Base-by-base conservation (phyloP, 2,888 invertebrate species). In the Eledona agricola region DNA sequence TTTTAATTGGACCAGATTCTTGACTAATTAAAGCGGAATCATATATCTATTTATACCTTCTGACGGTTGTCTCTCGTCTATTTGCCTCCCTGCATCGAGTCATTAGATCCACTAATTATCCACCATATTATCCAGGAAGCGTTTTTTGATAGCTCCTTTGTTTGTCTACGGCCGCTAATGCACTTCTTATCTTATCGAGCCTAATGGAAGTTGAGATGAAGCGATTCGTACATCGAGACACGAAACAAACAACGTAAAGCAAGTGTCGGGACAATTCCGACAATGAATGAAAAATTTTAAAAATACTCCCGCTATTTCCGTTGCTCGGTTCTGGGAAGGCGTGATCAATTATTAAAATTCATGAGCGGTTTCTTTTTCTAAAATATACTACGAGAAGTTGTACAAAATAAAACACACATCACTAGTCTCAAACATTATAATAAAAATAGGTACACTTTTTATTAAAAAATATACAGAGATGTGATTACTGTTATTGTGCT, bases 21-120 rank as follows among this genome's bases (percentile, higher is more conserved):
- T 15, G 1, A 19, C 35, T 46, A 46, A 46, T 46, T 46, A 35
- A 34, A 16, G 17, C 16, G 19, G 35, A 46, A 22, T 32, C 37
- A 23, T 29, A 20, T 22, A 35, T 12, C 49, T 49, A 49, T 49
- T 29, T 49, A 19, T 35, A 23, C 23, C 12, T 43, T 12, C 13
- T 12, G 22, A 5, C 34, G 43, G 28, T 43, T 43, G 51, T 16
- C 29, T 34, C 51, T 25, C 17, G 51, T 51, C 51, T 40, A n/a
- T 22, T 28, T 25, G 23, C 37, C 31, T 16, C 29, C 38, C 38
- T 7, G 15, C 29, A 15, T 38, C n/a, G n/a, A n/a, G n/a, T n/a
- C 28, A 38, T 31, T 35, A 28, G 26, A 46, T 46, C 19, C 17
- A 46, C 26, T 28, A 46, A 46, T 46, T 46, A 46, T 13, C 9